These are phyloP conservation scores for Luperina testacea DNA, from an alignment of 2,888 invertebrate species.

Conservation along the genomic window DNA sequence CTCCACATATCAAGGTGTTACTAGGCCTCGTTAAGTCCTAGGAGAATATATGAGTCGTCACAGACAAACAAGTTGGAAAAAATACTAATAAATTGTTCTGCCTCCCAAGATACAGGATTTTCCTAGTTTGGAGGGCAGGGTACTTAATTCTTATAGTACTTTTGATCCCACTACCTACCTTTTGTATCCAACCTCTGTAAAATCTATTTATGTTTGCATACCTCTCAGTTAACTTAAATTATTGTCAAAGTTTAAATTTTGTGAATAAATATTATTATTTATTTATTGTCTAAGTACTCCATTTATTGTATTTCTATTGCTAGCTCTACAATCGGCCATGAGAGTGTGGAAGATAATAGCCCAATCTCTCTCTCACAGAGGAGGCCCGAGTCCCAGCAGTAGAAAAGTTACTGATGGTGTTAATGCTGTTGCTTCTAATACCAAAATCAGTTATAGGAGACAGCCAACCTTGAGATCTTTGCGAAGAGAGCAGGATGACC, in stretches of 20 bases:
- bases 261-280: too few relatives aligned
- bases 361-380: neutral
- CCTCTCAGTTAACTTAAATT: too few relatives aligned
- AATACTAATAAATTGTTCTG: neutral
- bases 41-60: neutral
- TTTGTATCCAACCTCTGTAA: too few relatives aligned
- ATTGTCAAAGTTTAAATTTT: too few relatives aligned
- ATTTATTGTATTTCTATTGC: neutral
- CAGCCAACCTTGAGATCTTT: neutral
- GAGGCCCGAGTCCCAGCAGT: neutral
- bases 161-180: too few relatives aligned
- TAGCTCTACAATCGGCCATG: neutral
- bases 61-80: constrained; percentile 12
- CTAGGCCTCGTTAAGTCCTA: neutral
- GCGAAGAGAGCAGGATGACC: neutral
- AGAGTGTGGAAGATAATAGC: neutral
- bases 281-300: constrained; percentile 4
- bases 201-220: too few relatives aligned
- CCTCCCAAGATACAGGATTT: too few relatives aligned
- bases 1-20: neutral
- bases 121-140: too few relatives aligned
- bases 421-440: neutral
- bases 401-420: neutral
- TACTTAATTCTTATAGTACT: too few relatives aligned
- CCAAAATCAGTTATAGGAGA: too few relatives aligned